A percentile compares a stretch with the other conserved stretches of the same genome.
Evolutionary conservation across 2,888 invertebrate genomes (phyloP).

Genomic region (Latrodectus hesperus): DNA sequence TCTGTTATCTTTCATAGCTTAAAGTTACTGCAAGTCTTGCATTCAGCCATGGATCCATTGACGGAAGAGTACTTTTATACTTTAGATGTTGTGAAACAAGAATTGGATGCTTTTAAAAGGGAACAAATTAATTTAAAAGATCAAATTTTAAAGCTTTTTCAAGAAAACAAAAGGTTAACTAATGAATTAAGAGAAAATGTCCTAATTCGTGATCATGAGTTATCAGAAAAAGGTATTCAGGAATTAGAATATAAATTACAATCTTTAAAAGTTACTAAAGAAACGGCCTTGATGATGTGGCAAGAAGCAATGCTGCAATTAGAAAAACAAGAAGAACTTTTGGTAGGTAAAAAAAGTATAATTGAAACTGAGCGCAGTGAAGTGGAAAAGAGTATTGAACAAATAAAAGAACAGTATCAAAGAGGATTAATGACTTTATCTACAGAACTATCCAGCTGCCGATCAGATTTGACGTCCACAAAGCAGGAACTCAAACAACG

Average conservation of each 20-base stretch:
- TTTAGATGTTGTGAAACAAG: constrained; percentile 27
- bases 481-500: constrained; percentile 21
- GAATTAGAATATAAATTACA: constrained; percentile 22
- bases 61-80: constrained; percentile 46
- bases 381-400: constrained; percentile 25
- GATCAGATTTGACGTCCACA: constrained; percentile 4
- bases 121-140: constrained; percentile 26
- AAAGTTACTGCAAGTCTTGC: too few relatives aligned
- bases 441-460: constrained; percentile 18
- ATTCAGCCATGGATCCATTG: constrained; percentile 38
- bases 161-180: constrained; percentile 39
- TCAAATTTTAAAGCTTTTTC: constrained; percentile 32
- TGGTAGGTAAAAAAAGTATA: constrained; percentile 43
- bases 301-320: constrained; percentile 34
- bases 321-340: constrained; percentile 36
- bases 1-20: too few relatives aligned
- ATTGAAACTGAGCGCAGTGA: constrained; percentile 32
- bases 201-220: neutral
- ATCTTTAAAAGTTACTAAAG: constrained; percentile 25
- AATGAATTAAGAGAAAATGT: constrained; percentile 48
- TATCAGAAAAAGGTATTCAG: constrained; percentile 22
- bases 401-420: constrained; percentile 46
- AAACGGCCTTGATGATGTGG: constrained; percentile 50
- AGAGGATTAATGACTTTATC: constrained; percentile 41
- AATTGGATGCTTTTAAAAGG: constrained; percentile 19